These are phyloP conservation scores for Strigamia maritima DNA, from an alignment of 2,888 invertebrate species.

Conservation along the genomic window DNA sequence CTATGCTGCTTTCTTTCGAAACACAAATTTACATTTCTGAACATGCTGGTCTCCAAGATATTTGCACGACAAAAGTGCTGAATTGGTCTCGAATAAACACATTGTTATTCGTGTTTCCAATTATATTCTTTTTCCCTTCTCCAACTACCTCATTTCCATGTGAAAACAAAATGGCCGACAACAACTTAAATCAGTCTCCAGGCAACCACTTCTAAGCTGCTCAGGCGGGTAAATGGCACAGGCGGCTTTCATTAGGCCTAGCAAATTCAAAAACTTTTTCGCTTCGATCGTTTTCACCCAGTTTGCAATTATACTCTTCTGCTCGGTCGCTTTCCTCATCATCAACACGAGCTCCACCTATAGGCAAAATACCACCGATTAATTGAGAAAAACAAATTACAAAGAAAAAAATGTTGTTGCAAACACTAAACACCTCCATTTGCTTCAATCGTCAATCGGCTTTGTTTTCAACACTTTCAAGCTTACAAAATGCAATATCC, in stretches of 20 bases:
- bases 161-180: conserved; percentile 11
- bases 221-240: conserved; percentile 3
- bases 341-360: conserved; percentile 17
- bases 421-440: background rate
- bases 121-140: background rate
- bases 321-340: conserved; percentile 27
- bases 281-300: conserved; percentile 18
- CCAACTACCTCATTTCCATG: background rate
- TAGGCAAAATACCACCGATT: background rate
- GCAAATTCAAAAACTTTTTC: conserved; percentile 16
- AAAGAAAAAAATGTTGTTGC: background rate
- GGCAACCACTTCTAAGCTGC: background rate
- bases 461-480: background rate
- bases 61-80: no score
- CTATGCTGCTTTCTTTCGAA: no score
- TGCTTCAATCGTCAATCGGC: background rate
- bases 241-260: conserved; percentile 15
- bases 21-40: no score
- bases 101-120: background rate
- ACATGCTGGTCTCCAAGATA: no score
- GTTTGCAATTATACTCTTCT: conserved; percentile 27
- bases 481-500: background rate
- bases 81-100: no score
- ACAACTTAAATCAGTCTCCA: background rate
- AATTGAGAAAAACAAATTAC: conserved; percentile 3